Percentiles rank a stretch among this genome's conserved stretches.
These are phyloP conservation scores for Chrysomela aeneicollis DNA, from an alignment of 2,888 invertebrate species.

Conservation along the genomic window DNA sequence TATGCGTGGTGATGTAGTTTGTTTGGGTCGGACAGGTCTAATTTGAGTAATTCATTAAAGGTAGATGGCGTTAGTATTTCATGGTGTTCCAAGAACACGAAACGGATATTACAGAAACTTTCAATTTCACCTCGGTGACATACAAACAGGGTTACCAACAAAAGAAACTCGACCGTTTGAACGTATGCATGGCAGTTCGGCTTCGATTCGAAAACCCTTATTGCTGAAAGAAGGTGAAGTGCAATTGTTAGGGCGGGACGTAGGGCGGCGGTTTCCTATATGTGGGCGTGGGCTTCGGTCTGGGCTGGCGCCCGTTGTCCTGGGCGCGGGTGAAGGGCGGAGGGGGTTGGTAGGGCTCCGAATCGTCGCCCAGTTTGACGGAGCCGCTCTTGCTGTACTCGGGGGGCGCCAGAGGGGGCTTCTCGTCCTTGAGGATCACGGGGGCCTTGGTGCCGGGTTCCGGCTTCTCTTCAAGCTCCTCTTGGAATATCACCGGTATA, in stretches of 20 bases:
- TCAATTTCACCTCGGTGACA: neutral
- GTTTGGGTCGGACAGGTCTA: too few species aligned
- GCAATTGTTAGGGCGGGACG: conserved; percentile 88
- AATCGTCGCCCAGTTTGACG: conserved; percentile 62
- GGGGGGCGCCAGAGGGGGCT: conserved; percentile 89
- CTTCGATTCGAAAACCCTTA: conserved; percentile 41
- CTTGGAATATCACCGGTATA: conserved; percentile 92
- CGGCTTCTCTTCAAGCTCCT: conserved; percentile 93
- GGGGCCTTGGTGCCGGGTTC: conserved; percentile 91
- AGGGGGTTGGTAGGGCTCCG: conserved; percentile 89
- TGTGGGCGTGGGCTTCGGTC: conserved; percentile 86
- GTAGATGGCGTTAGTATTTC: too few species aligned
- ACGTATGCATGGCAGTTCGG: conserved; percentile 38
- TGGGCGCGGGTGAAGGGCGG: conserved; percentile 82
- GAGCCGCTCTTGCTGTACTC: conserved; percentile 69
- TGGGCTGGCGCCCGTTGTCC: conserved; percentile 75
- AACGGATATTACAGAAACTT: neutral
- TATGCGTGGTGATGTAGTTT: too few species aligned
- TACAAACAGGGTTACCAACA: conserved; percentile 9
- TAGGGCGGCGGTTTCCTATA: conserved; percentile 97
- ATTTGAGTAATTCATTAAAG: too few species aligned
- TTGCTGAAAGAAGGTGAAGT: conserved; percentile 58
- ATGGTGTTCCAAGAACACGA: neutral
- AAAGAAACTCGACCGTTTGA: conserved; percentile 29
- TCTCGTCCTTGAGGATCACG: conserved; percentile 93